Conservation (phyloP, 1,140 invertebrate species). For the Amphibalanus amphitrite region DNA sequence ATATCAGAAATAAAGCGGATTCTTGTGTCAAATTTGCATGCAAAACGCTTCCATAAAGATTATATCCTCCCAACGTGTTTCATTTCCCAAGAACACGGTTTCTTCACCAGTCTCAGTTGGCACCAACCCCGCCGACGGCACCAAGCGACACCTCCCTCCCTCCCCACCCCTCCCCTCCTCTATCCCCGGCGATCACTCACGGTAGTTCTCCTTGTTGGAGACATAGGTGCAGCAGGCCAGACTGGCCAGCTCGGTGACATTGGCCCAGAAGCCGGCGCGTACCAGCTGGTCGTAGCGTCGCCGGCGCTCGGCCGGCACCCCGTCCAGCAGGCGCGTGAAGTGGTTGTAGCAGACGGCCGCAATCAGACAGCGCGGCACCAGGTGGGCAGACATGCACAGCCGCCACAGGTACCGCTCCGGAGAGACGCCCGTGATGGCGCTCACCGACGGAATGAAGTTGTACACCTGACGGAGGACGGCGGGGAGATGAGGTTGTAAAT, state of each 20-base stretch:
- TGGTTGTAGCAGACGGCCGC: constrained; percentile 65
- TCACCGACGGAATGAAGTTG: constrained; percentile 79
- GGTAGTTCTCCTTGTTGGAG: constrained; percentile 84
- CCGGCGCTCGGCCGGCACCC: constrained; percentile 21
- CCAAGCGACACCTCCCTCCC: no score
- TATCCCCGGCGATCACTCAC: no score
- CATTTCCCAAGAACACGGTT: no score
- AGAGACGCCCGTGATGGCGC: constrained; percentile 74
- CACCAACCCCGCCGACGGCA: no score
- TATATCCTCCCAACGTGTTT: no score
- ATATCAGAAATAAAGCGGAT: no score
- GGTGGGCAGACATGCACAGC: constrained; percentile 71
- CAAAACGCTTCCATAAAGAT: no score
- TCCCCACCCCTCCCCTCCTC: no score
- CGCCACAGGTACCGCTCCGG: constrained; percentile 84
- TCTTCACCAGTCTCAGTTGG: no score
- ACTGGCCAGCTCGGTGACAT: constrained; percentile 61
- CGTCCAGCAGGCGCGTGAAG: constrained; percentile 40
- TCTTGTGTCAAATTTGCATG: no score
- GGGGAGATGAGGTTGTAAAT: no score
- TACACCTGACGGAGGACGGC: constrained; percentile 44
- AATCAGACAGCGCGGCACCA: constrained; percentile 67
- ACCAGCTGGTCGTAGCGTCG: constrained; percentile 39
- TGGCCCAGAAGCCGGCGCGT: constrained; percentile 60
- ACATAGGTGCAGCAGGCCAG: constrained; percentile 78